Base-by-base conservation (phyloP, 2,113 vertebrate genomes). In the Gymnobelideus leadbeateri region DNA sequence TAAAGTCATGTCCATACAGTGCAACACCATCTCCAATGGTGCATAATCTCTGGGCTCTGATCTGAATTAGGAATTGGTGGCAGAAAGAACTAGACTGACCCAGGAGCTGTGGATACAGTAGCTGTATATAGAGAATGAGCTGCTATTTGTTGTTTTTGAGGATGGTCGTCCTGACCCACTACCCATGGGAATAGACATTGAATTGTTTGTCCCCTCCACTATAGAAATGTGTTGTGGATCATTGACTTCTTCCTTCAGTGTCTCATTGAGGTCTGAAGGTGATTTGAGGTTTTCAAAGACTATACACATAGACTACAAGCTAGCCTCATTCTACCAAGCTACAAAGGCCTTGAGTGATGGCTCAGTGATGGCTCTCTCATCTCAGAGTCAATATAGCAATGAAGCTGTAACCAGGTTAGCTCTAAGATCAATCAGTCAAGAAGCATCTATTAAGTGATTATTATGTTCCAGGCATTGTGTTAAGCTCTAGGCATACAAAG, bases 1-100 rank as follows among this genome's bases (percentile, higher is more conserved):
- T 16, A 54, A 43, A 90, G 93, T 92, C 16, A 49, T 21, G 55
- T 94, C n/a, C 94, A 77, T 89, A 68, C 0, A 7, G 91, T 24
- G n/a, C 31, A 46, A 92, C 93, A 52, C 93, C 21, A 84, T 68
- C 89, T 93, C 91, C 89, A 31, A 61, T 2, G 89, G 92, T 12
- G 12, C 92, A 92, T 11, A 84, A 84, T 54, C 95, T 92, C 89
- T 95, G 89, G 4, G 37, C 91, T 94, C 93, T 94, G 91, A 94
- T 96, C 94, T 84, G 91, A 96, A 92, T 95, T 84, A 43, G 89
- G 57, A 96, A 97, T 84, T 89, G 89, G 95, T 95, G 93, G 96
- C 94, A 91, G 16, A 93, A 95, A 96, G n/a, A 92, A 96, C 91
- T 94, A 94, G 54, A 43, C 51, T 94, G 61, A 89, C 92, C 92